A percentile compares a stretch with the other conserved stretches of the same genome.
These are phyloP conservation scores for Drosophila willistoni DNA, from an alignment of 1,140 invertebrate genomes.

Conservation along the genomic window DNA sequence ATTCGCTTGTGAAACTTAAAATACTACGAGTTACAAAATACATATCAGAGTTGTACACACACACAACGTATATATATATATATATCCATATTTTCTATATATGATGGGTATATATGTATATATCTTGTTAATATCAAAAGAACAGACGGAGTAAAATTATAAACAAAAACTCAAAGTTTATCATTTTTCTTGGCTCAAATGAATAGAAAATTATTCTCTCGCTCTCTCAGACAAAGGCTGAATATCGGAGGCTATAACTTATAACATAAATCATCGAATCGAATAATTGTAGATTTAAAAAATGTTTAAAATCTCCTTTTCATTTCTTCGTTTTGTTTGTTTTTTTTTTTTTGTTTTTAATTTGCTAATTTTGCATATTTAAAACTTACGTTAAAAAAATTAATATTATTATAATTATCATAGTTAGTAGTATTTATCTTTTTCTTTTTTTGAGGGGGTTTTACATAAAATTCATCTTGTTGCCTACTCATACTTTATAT, in stretches of 20 bases:
- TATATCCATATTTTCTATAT: neutral
- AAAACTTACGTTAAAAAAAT: conserved; percentile 77
- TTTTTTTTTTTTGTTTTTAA: neutral
- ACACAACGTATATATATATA: conserved; percentile 24
- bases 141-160: neutral
- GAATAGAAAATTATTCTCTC: too few species aligned
- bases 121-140: neutral
- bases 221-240: too few species aligned
- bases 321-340: neutral
- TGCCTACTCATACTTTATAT: conserved; percentile 22
- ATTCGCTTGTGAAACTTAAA: conserved; percentile 44
- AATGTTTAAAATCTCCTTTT: conserved; percentile 18
- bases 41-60: conserved; percentile 41
- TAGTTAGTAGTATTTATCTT: neutral
- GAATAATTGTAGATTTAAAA: conserved; percentile 3
- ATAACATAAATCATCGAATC: neutral
- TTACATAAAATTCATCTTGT: conserved; percentile 66
- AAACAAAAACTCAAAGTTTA: too few species aligned
- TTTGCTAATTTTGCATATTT: conserved; percentile 32
- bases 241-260: too few species aligned
- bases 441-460: neutral
- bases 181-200: too few species aligned
- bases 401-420: conserved; percentile 2
- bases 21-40: conserved; percentile 63
- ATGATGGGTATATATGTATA: too few species aligned